Evolutionary conservation across 2,113 vertebrate genomes (phyloP).

Genomic region (Quiscalus mexicanus): DNA sequence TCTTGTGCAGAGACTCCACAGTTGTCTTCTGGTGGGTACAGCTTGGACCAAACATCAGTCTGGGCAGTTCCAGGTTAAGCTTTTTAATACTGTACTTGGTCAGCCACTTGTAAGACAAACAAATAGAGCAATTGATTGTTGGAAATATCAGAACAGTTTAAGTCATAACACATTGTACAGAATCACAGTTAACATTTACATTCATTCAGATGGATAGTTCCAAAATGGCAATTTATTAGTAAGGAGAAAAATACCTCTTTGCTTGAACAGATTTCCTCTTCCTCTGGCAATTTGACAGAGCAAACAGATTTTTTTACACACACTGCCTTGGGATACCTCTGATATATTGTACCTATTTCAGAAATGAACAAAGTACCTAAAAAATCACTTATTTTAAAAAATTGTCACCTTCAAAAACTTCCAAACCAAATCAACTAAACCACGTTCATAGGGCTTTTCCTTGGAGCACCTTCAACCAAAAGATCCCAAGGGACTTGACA

Average conservation of each 20-base stretch:
- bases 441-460: not conserved
- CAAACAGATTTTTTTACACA: conserved; percentile 16
- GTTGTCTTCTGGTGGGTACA: conserved; percentile 71
- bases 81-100: conserved; percentile 77
- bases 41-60: conserved; percentile 71
- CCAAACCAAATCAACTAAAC: not conserved
- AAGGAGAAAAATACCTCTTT: conserved; percentile 71
- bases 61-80: conserved; percentile 79
- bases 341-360: conserved; percentile 73
- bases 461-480: not conserved
- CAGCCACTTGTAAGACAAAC: conserved; percentile 79
- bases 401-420: not conserved
- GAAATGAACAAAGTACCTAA: not conserved
- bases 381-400: not conserved
- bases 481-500: not conserved
- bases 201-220: not conserved
- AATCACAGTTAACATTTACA: not conserved
- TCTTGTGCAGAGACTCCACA: conserved; percentile 51
- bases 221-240: not conserved
- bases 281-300: conserved; percentile 67
- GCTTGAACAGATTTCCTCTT: conserved; percentile 80
- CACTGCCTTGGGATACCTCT: conserved; percentile 65
- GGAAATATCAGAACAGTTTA: not conserved
- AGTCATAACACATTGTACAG: not conserved
- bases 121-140: not conserved